These are phyloP conservation scores for Leptinotarsa juncta DNA, from an alignment of 2,888 invertebrate species.

Conservation along the genomic window DNA sequence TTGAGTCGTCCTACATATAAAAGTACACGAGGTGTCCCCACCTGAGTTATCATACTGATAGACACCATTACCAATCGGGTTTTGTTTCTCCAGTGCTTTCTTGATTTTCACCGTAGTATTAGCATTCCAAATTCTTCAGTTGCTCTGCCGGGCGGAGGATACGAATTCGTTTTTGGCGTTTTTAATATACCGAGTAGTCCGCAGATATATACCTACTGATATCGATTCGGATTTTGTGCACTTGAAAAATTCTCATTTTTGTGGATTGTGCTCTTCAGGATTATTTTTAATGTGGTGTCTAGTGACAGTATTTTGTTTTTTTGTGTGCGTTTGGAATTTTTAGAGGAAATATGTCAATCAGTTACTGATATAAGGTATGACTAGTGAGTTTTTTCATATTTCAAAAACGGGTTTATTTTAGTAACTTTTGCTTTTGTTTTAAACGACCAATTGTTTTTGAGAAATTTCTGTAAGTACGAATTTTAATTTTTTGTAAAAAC, in stretches of 20 bases:
- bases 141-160: conserved; percentile 3
- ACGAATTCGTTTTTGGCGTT: conserved; percentile 13
- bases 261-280: neutral
- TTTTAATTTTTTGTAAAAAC: too few species aligned
- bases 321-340: neutral
- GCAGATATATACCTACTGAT: neutral
- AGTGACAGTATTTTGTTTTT: neutral
- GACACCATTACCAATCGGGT: conserved; percentile 29
- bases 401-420: neutral
- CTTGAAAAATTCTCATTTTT: neutral
- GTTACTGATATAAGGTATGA: neutral
- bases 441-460: too few species aligned
- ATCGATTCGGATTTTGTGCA: neutral
- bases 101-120: conserved; percentile 36
- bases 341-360: neutral
- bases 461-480: too few species aligned
- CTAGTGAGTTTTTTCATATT: neutral
- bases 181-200: too few species aligned
- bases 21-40: conserved; percentile 35
- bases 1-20: conserved; percentile 30
- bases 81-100: conserved; percentile 40
- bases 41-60: conserved; percentile 33
- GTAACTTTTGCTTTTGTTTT: too few species aligned
- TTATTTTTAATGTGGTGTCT: neutral
- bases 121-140: conserved; percentile 27